These are phyloP conservation scores for rat (Rattus norvegicus) DNA, from an alignment of 2,113 vertebrate species.

Conservation along the genomic window GRCr8 NC_086035.1:38087001-38087500, in stretches of 20 bases:
- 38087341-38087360: conserved; percentile 88
- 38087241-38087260: conserved; percentile 89
- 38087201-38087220: conserved; percentile 92
- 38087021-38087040: conserved; percentile 93
- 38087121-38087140: conserved; percentile 91
- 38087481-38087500: conserved; percentile 83
- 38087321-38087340: conserved; percentile 84
- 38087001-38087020: conserved; percentile 90
- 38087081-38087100: conserved; percentile 93
- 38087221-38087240: conserved; percentile 88
- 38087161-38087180: conserved; percentile 95
- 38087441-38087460: conserved; percentile 88
- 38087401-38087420: conserved; percentile 88
- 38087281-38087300: conserved; percentile 89
- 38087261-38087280: conserved; percentile 92
- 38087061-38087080: conserved; percentile 92
- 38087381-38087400: conserved; percentile 86
- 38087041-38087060: conserved; percentile 90
- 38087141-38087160: conserved; percentile 92
- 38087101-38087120: conserved; percentile 92
- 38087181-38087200: conserved; percentile 92
- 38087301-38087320: conserved; percentile 84
- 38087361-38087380: conserved; percentile 88
- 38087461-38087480: conserved; percentile 86
- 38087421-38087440: conserved; percentile 92